These are phyloP conservation scores for Nannobrachium achirus DNA, from an alignment of 2,113 vertebrate genomes.

Conservation along the genomic window DNA sequence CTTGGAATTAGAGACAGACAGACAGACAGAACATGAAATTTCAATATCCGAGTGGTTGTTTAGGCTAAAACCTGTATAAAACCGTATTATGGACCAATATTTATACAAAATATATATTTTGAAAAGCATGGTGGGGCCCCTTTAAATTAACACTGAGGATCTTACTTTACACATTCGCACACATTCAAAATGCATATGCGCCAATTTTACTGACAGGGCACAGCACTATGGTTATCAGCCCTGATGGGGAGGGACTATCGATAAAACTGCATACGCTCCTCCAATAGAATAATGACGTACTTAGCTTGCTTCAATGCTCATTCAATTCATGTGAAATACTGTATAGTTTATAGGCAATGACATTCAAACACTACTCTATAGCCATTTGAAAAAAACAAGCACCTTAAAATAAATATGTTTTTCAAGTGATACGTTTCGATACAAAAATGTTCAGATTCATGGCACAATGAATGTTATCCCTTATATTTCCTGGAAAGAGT, in stretches of 20 bases:
- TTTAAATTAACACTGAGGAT: too few relatives aligned
- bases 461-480: neutral
- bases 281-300: conserved; percentile 15
- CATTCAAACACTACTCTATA: conserved; percentile 25
- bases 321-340: conserved; percentile 45
- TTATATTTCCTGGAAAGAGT: conserved; percentile 25
- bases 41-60: too few relatives aligned
- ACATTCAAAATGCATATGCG: conserved; percentile 11
- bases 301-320: conserved; percentile 14
- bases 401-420: conserved; percentile 43
- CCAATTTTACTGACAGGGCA: conserved; percentile 5
- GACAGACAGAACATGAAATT: too few relatives aligned
- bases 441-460: neutral
- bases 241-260: conserved; percentile 24
- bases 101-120: too few relatives aligned
- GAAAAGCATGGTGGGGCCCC: too few relatives aligned
- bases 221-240: conserved; percentile 6
- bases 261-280: conserved; percentile 4
- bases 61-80: too few relatives aligned
- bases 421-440: conserved; percentile 18
- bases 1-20: too few relatives aligned
- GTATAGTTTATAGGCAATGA: conserved; percentile 12
- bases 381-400: conserved; percentile 12
- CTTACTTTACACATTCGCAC: conserved; percentile 5
- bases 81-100: too few relatives aligned